phyloP scores from a whole-genome alignment of 2,113 vertebrate genomes.

The Sclerurus mexicanus region DNA sequence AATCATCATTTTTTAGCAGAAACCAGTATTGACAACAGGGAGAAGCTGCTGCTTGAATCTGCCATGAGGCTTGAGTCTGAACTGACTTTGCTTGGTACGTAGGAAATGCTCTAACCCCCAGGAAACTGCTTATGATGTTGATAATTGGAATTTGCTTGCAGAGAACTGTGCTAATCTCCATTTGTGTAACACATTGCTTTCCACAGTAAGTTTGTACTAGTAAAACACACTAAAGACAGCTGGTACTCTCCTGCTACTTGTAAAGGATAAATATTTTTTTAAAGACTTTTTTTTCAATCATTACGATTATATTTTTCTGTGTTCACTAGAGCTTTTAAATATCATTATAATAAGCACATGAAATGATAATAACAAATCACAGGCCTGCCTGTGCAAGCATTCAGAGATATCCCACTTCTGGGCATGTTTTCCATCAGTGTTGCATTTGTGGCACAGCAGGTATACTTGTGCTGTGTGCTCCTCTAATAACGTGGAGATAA shows the following conservation, averaged over 20 bases:
- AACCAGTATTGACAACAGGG: constrained; percentile 89
- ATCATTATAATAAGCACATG: neutral
- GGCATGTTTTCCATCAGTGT: neutral
- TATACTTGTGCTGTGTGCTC: neutral
- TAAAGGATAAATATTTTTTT: neutral
- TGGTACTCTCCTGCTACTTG: neutral
- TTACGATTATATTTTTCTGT: neutral
- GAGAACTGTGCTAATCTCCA: neutral
- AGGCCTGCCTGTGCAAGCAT: neutral
- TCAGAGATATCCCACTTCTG: neutral
- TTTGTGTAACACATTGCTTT: neutral
- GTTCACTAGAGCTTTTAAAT: neutral
- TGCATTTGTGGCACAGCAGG: neutral
- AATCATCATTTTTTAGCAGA: constrained; percentile 84
- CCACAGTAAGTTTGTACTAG: neutral
- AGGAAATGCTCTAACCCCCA: neutral
- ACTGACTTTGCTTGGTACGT: constrained; percentile 88
- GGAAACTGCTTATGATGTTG: neutral
- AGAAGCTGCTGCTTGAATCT: constrained; percentile 87
- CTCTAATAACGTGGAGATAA: neutral
- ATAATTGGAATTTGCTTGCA: neutral
- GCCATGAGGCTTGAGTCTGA: constrained; percentile 84
- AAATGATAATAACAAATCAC: neutral
- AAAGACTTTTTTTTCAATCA: too few species aligned
- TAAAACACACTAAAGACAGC: neutral